Conservation (phyloP, 2,888 invertebrate genomes). For the Venusia cambrica region DNA sequence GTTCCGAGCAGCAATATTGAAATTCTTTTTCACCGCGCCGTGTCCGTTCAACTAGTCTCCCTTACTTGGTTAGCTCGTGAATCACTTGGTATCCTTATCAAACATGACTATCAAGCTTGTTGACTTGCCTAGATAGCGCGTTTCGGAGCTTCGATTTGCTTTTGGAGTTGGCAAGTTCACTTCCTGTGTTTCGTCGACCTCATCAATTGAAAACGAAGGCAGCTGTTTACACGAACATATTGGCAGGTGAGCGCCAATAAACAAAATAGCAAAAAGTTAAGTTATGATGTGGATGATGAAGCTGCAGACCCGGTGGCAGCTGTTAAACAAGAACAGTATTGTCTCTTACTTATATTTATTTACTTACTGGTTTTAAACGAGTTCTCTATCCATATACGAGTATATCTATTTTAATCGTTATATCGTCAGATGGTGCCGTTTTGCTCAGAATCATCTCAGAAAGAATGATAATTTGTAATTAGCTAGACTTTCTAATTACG, state of each 20-base stretch:
- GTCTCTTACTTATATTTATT: slow-evolving; percentile 11
- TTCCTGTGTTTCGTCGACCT: slow-evolving; percentile 21
- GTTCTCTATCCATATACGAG: too few species aligned
- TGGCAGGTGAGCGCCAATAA: slow-evolving; percentile 23
- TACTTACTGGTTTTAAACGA: too few species aligned
- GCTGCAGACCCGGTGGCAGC: slow-evolving; percentile 17
- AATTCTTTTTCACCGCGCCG: slow-evolving; percentile 46
- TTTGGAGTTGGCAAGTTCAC: slow-evolving; percentile 13
- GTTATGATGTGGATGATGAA: slow-evolving; percentile 5
- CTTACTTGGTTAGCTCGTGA: slow-evolving; percentile 53
- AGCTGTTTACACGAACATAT: slow-evolving; percentile 24
- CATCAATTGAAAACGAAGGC: slow-evolving; percentile 17
- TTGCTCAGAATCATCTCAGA: slow-evolving; percentile 15
- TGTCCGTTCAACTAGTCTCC: slow-evolving; percentile 42
- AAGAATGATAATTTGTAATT: slow-evolving; percentile 23
- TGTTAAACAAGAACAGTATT: slow-evolving; percentile 15
- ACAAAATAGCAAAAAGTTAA: slow-evolving; percentile 21
- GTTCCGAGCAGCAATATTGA: slow-evolving; percentile 40
- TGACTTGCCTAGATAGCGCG: slow-evolving; percentile 25
- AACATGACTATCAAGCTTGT: slow-evolving; percentile 36
- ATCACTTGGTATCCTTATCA: slow-evolving; percentile 49
- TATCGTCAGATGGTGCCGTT: slow-evolving; percentile 15
- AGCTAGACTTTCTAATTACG: slow-evolving; percentile 21
- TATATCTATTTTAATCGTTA: slow-evolving; percentile 8
- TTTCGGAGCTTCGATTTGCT: slow-evolving; percentile 22